Conservation (phyloP, 1,140 invertebrate genomes). For the Drosophila dunni region DNA sequence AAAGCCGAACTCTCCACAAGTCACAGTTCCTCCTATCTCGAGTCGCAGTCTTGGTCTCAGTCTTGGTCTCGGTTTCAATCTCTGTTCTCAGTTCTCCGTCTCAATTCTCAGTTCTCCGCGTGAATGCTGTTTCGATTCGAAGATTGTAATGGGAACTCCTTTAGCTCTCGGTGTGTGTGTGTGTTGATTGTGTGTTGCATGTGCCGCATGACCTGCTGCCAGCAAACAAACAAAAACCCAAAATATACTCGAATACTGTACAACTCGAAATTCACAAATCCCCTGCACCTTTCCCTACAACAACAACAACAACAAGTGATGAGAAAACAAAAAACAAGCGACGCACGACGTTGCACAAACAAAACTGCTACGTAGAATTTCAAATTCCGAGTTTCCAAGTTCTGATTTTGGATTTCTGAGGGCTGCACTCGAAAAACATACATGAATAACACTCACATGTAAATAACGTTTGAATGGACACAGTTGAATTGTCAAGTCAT, state of each 20-base stretch:
- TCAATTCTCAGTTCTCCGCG: constrained; percentile 9
- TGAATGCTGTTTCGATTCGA: constrained; percentile 25
- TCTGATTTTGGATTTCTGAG: constrained; percentile 22
- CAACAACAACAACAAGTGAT: constrained; percentile 20
- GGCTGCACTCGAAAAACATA: constrained; percentile 10
- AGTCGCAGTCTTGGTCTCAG: constrained; percentile 3
- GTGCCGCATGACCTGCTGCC: constrained; percentile 42
- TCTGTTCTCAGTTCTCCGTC: constrained; percentile 3
- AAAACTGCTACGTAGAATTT: constrained; percentile 53
- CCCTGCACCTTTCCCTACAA: constrained; percentile 48
- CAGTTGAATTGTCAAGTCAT: constrained; percentile 44
- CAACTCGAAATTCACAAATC: constrained; percentile 51
- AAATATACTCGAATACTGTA: constrained; percentile 21
- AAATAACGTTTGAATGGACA: constrained; percentile 38
- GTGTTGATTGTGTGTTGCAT: constrained; percentile 12
- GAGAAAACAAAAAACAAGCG: constrained; percentile 50
- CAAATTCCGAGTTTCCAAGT: not conserved
- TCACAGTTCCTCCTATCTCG: constrained; percentile 19
- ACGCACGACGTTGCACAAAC: constrained; percentile 70
- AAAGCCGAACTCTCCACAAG: constrained; percentile 28
- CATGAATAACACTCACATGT: constrained; percentile 19
- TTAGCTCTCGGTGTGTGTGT: not conserved
- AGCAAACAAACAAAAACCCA: constrained; percentile 50
- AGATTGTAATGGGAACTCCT: constrained; percentile 35
- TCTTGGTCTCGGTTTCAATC: not conserved